Evolutionary conservation across 2,888 invertebrate genomes (phyloP).

Genomic region (Schizotus pectinicornis): DNA sequence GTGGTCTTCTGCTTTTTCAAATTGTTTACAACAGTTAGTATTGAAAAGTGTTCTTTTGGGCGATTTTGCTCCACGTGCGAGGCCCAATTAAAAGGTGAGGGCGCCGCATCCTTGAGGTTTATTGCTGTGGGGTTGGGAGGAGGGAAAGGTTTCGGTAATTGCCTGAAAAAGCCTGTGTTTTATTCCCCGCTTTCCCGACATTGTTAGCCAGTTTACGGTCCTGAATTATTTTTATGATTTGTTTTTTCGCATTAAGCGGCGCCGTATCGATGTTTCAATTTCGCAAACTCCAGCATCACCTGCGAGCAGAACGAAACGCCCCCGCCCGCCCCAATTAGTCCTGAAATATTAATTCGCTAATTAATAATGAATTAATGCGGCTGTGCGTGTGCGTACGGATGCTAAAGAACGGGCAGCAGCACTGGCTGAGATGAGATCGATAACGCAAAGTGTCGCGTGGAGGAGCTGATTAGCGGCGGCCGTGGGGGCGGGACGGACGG

Average conservation of each 20-base stretch:
- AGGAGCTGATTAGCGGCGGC: constrained; percentile 53
- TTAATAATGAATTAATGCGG: constrained; percentile 43
- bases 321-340: constrained; percentile 15
- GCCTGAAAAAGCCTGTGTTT: constrained; percentile 13
- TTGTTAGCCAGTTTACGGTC: constrained; percentile 6
- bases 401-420: neutral
- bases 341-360: constrained; percentile 21
- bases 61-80: neutral
- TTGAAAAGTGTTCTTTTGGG: neutral
- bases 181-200: constrained; percentile 9
- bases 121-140: neutral
- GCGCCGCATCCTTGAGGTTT: no score
- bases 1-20: no score
- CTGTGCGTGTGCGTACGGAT: constrained; percentile 36
- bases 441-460: constrained; percentile 52
- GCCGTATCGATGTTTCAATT: neutral
- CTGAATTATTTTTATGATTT: constrained; percentile 5
- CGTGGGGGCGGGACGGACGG: constrained; percentile 49
- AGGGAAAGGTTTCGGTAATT: constrained; percentile 2
- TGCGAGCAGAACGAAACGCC: constrained; percentile 22
- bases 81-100: constrained; percentile 1
- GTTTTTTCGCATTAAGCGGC: neutral
- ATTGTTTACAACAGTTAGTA: neutral
- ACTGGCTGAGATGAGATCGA: constrained; percentile 47
- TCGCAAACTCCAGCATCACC: no score